A percentile compares a stretch with the other conserved stretches of the same genome.
phyloP scores from a whole-genome alignment of 1,140 invertebrate species.

The Sitophilus oryzae region DNA sequence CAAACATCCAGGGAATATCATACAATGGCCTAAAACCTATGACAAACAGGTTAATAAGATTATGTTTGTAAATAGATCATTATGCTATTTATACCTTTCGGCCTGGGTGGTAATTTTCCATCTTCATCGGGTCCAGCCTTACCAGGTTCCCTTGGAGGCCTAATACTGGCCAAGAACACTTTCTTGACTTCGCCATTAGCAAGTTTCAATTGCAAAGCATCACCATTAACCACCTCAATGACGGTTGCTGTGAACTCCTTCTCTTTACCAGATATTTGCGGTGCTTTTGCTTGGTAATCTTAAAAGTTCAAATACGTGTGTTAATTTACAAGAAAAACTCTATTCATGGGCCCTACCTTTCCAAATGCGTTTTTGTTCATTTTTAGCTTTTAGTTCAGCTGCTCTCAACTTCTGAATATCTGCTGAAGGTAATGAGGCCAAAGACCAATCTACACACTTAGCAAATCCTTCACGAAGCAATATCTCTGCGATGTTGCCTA shows the following conservation, averaged over 20 bases:
- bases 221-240: slow-evolving; percentile 89
- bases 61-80: too few species aligned
- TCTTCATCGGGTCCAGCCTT: slow-evolving; percentile 52
- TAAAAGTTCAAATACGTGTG: too few species aligned
- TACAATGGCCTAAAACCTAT: slow-evolving; percentile 79
- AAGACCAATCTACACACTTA: slow-evolving; percentile 96
- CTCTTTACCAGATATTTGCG: slow-evolving; percentile 66
- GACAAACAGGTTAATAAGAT: too few species aligned
- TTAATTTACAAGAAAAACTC: too few species aligned
- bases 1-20: slow-evolving; percentile 97
- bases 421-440: slow-evolving; percentile 75
- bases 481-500: slow-evolving; percentile 89
- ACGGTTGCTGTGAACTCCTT: slow-evolving; percentile 83
- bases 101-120: slow-evolving; percentile 28
- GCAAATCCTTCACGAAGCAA: slow-evolving; percentile 78
- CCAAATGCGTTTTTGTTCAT: slow-evolving; percentile 41
- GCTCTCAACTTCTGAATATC: slow-evolving; percentile 71
- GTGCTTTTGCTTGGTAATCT: slow-evolving; percentile 64
- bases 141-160: slow-evolving; percentile 73
- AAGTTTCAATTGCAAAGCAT: slow-evolving; percentile 82
- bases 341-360: too few species aligned
- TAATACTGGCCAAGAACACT: slow-evolving; percentile 91
- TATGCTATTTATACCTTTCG: slow-evolving; percentile 24
- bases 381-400: slow-evolving; percentile 84
- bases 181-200: slow-evolving; percentile 78